phyloP scores from a whole-genome alignment of 2,113 vertebrate species.

The Bungarus multicinctus region DNA sequence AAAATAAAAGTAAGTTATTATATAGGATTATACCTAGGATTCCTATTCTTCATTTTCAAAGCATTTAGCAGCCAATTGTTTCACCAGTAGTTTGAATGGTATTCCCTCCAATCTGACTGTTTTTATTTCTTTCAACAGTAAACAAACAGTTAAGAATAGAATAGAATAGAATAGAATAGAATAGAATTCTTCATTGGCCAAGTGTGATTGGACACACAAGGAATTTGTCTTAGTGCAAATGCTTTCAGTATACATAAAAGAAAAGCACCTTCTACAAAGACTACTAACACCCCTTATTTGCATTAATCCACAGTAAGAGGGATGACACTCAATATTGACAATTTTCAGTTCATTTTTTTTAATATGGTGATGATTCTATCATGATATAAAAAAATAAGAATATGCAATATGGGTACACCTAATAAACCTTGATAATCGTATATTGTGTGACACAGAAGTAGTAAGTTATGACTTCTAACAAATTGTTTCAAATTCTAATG shows the following conservation, averaged over 20 bases:
- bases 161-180: neutral
- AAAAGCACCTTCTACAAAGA: neutral
- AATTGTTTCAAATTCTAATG: slow-evolving; percentile 65
- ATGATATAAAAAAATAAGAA: slow-evolving; percentile 15
- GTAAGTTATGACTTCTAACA: neutral
- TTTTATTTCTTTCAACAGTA: neutral
- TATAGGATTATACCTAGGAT: neutral
- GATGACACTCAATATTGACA: neutral
- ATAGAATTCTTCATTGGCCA: too few relatives aligned
- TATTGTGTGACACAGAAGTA: slow-evolving; percentile 5
- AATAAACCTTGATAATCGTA: slow-evolving; percentile 16
- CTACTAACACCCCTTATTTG: neutral
- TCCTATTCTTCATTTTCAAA: neutral
- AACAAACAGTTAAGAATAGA: neutral
- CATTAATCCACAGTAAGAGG: neutral
- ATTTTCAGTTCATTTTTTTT: neutral
- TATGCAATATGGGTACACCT: slow-evolving; percentile 29
- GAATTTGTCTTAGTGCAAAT: too few relatives aligned
- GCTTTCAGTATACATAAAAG: too few relatives aligned
- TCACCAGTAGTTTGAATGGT: neutral
- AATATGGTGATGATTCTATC: neutral
- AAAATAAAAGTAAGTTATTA: neutral
- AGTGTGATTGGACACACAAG: too few relatives aligned
- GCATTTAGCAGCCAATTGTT: neutral
- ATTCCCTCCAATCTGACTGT: neutral